A percentile compares a stretch with the other conserved stretches of the same genome.
These are phyloP conservation scores for Microplitis deprimator DNA, from an alignment of 2,888 invertebrate species.

Conservation along the genomic window DNA sequence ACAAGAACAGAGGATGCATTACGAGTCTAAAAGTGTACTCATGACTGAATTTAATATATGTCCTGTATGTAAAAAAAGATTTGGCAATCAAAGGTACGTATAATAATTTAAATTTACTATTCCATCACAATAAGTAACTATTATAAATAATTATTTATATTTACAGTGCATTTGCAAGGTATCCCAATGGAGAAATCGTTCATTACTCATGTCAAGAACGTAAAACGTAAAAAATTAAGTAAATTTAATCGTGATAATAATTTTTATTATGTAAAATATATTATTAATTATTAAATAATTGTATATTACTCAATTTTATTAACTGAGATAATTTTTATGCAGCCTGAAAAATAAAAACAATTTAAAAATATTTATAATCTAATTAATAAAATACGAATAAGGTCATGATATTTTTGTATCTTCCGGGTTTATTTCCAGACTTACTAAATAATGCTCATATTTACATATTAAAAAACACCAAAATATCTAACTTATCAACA, in stretches of 20 bases:
- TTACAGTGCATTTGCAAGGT: slow-evolving; percentile 90
- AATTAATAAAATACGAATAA: slow-evolving; percentile 13
- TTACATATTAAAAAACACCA: neutral
- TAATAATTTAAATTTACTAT: slow-evolving; percentile 29
- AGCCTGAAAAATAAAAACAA: slow-evolving; percentile 25
- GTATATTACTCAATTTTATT: slow-evolving; percentile 8
- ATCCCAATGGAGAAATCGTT: slow-evolving; percentile 92
- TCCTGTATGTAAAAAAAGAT: slow-evolving; percentile 92
- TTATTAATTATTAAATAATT: slow-evolving; percentile 14
- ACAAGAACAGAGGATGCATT: slow-evolving; percentile 84
- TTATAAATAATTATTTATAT: slow-evolving; percentile 43
- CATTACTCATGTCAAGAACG: slow-evolving; percentile 90
- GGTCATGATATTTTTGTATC: slow-evolving; percentile 22
- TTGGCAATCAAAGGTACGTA: slow-evolving; percentile 87
- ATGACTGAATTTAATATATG: slow-evolving; percentile 92
- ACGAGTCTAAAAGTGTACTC: slow-evolving; percentile 86
- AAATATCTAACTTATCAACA: neutral
- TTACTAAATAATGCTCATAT: slow-evolving; percentile 16
- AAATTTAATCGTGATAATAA: slow-evolving; percentile 16
- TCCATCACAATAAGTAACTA: neutral
- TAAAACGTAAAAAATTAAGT: slow-evolving; percentile 59
- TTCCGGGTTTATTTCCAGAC: slow-evolving; percentile 37
- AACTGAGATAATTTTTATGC: slow-evolving; percentile 17
- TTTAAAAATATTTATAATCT: neutral
- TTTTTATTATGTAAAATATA: slow-evolving; percentile 28